A percentile compares a stretch with the other conserved stretches of the same genome.
phyloP scores from a whole-genome alignment of 2,888 invertebrate genomes.

The Anorthoa munda region DNA sequence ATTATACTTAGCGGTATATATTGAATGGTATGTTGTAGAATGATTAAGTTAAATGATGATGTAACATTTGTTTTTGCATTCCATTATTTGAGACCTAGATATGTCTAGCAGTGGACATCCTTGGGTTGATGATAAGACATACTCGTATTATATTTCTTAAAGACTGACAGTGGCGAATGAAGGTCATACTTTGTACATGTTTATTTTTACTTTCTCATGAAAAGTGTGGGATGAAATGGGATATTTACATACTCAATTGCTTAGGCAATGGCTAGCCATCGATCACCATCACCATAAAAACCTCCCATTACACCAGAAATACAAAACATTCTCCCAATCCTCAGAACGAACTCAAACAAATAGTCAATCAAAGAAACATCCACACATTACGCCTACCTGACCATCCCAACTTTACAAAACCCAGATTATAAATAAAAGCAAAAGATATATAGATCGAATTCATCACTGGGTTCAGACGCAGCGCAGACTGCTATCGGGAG shows the following conservation, averaged over 20 bases:
- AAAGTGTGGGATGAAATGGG: background rate
- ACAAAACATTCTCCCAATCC: slow-evolving; percentile 30
- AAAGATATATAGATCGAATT: slow-evolving; percentile 60
- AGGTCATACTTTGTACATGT: too few species aligned
- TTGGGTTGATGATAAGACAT: too few species aligned
- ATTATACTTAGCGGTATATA: background rate
- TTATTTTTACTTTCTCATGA: background rate
- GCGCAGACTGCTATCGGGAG: slow-evolving; percentile 67
- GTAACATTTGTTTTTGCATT: background rate
- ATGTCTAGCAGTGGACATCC: background rate
- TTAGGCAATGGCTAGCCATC: background rate
- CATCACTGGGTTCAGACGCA: slow-evolving; percentile 58
- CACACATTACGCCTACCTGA: slow-evolving; percentile 35
- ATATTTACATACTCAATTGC: slow-evolving; percentile 19
- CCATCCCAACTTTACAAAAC: slow-evolving; percentile 42
- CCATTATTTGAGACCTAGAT: background rate
- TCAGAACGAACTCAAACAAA: slow-evolving; percentile 43
- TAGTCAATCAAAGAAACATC: slow-evolving; percentile 49
- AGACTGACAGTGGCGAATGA: background rate
- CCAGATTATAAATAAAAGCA: slow-evolving; percentile 62
- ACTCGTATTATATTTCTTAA: too few species aligned
- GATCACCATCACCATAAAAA: slow-evolving; percentile 42
- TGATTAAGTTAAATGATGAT: background rate
- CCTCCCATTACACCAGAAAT: slow-evolving; percentile 40
- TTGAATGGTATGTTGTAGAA: background rate